Evolutionary conservation across 2,797 vertebrate species (phyloP).

Genomic region (Telmatherina bonti): DNA sequence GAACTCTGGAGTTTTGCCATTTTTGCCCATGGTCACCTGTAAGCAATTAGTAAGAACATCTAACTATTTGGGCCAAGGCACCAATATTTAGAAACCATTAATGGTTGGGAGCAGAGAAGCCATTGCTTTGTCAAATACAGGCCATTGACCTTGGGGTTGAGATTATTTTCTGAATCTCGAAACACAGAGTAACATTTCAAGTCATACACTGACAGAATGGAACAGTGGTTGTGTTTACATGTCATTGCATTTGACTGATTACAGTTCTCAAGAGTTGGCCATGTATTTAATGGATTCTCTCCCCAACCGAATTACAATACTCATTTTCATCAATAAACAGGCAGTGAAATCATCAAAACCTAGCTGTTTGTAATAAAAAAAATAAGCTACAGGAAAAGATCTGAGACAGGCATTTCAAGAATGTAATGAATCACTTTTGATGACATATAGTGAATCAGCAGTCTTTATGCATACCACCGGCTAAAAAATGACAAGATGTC

Average conservation of each 20-base stretch:
- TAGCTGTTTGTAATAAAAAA: slow-evolving; percentile 27
- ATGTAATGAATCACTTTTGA: slow-evolving; percentile 45
- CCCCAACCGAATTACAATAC: slow-evolving; percentile 81
- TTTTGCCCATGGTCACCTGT: slow-evolving; percentile 96
- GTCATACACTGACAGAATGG: slow-evolving; percentile 22
- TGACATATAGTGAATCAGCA: slow-evolving; percentile 78
- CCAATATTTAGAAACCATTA: slow-evolving; percentile 59
- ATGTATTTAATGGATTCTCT: slow-evolving; percentile 85
- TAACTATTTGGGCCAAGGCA: slow-evolving; percentile 85
- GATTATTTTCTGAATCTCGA: slow-evolving; percentile 25
- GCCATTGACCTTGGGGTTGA: slow-evolving; percentile 32
- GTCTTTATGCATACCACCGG: slow-evolving; percentile 77
- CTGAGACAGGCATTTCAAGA: slow-evolving; percentile 49
- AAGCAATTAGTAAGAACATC: slow-evolving; percentile 93
- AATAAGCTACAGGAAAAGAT: slow-evolving; percentile 34
- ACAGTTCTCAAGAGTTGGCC: slow-evolving; percentile 64
- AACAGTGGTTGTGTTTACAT: slow-evolving; percentile 31
- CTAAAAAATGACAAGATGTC: slow-evolving; percentile 24
- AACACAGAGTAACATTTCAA: slow-evolving; percentile 19
- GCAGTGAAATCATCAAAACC: slow-evolving; percentile 36
- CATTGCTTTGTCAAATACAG: slow-evolving; percentile 53
- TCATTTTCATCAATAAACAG: slow-evolving; percentile 36
- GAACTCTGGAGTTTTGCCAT: slow-evolving; percentile 93
- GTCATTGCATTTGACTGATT: slow-evolving; percentile 3
- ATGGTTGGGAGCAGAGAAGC: slow-evolving; percentile 79